These are phyloP conservation scores for Fopius arisanus DNA, from an alignment of 1,140 invertebrate species.

Conservation along the genomic window DNA sequence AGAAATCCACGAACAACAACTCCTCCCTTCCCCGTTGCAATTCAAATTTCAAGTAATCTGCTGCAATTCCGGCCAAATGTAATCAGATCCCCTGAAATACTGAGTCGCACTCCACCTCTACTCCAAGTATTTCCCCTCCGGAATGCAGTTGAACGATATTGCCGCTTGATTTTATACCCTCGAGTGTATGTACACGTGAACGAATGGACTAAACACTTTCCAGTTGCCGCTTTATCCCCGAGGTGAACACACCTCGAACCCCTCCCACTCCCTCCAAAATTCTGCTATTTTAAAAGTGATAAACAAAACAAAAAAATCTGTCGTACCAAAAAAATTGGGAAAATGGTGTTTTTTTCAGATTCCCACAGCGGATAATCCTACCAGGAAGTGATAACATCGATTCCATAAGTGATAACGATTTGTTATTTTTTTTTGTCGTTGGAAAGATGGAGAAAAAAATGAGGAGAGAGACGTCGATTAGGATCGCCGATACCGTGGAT, in stretches of 20 bases:
- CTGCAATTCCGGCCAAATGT: background rate
- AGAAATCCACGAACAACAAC: too few relatives aligned
- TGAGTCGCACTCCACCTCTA: background rate
- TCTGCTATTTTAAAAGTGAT: background rate
- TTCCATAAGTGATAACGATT: background rate
- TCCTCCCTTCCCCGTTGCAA: too few relatives aligned
- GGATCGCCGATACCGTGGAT: constrained; percentile 29
- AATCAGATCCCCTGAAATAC: background rate
- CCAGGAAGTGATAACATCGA: background rate
- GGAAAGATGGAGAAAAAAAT: constrained; percentile 17
- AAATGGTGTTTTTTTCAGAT: constrained; percentile 4
- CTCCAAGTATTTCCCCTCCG: background rate
- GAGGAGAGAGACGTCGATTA: constrained; percentile 31
- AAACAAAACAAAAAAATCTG: background rate
- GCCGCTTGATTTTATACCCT: background rate
- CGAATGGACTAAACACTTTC: background rate
- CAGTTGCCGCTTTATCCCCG: constrained; percentile 7
- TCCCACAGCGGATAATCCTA: background rate
- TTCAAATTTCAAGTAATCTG: too few relatives aligned
- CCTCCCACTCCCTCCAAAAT: too few relatives aligned
- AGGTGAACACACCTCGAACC: background rate
- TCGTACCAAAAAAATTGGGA: background rate
- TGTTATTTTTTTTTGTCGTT: too few relatives aligned
- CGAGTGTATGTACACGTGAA: background rate
- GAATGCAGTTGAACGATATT: background rate